These are phyloP conservation scores for Nycticebus coucang DNA, from an alignment of 2,113 vertebrate genomes.

Conservation along the genomic window DNA sequence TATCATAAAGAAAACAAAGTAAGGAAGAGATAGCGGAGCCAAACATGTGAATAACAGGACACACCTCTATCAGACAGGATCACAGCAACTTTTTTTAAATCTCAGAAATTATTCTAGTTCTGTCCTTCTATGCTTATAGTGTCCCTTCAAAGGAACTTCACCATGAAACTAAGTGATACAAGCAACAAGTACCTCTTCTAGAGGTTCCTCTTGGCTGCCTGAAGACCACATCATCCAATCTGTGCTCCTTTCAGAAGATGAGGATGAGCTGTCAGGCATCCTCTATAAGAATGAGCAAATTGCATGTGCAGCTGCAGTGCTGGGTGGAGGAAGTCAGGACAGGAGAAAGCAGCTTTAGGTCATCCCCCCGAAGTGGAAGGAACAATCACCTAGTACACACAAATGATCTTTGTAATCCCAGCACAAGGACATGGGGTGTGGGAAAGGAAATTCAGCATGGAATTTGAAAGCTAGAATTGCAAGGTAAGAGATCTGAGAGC, in stretches of 20 bases:
- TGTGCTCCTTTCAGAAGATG: not conserved
- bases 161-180: not conserved
- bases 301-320: not conserved
- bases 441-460: conserved; percentile 60
- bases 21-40: not conserved
- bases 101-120: conserved; percentile 41
- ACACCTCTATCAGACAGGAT: not conserved
- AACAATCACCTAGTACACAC: conserved; percentile 48
- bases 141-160: not conserved
- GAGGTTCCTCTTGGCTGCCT: not conserved
- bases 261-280: not conserved
- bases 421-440: conserved; percentile 46
- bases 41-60: not conserved
- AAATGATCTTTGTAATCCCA: conserved; percentile 42
- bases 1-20: not conserved
- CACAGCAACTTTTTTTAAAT: not conserved
- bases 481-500: conserved; percentile 75
- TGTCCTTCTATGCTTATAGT: conserved; percentile 11
- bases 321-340: not conserved
- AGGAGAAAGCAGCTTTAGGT: conserved; percentile 19
- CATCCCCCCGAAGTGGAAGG: conserved; percentile 21
- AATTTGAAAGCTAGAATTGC: conserved; percentile 71
- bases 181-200: not conserved
- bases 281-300: not conserved
- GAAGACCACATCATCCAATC: not conserved